Conservation (phyloP, 2,797 vertebrate species). For the Takifugu ocellatus region DNA sequence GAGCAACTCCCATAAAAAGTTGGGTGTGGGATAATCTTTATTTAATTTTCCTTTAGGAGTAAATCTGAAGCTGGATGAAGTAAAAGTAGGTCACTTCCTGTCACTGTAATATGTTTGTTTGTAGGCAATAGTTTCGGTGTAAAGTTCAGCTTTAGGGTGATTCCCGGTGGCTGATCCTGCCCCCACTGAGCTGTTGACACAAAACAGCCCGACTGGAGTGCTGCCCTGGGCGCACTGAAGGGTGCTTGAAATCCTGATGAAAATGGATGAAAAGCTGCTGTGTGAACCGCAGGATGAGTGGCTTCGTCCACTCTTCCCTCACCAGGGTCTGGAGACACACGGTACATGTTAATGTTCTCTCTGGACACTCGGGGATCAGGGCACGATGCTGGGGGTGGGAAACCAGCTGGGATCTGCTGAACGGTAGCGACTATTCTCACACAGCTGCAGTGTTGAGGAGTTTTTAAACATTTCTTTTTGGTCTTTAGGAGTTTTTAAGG, state of each 20-base stretch:
- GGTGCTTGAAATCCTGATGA: constrained; percentile 21
- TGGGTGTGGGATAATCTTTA: no score
- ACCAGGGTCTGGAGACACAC: not conserved
- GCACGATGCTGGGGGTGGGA: not conserved
- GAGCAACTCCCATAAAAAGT: no score
- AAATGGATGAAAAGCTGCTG: constrained; percentile 31
- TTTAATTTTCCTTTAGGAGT: no score
- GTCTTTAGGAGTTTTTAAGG: no score
- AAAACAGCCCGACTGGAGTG: constrained; percentile 35
- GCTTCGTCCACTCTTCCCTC: constrained; percentile 28
- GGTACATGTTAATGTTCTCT: constrained; percentile 19
- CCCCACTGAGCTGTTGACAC: constrained; percentile 19
- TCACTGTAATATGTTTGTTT: not conserved
- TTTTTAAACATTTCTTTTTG: no score
- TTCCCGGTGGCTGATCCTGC: constrained; percentile 26
- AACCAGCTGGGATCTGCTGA: no score
- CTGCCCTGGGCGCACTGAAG: constrained; percentile 32
- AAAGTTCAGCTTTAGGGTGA: constrained; percentile 43
- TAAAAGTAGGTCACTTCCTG: not conserved
- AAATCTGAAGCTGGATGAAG: constrained; percentile 5
- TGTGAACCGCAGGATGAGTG: not conserved
- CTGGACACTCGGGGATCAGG: not conserved
- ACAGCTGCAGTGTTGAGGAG: no score
- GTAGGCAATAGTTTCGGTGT: constrained; percentile 13
- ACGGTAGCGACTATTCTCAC: no score